Conservation (phyloP, 2,797 vertebrate genomes). For the Labeo calbasu region DNA sequence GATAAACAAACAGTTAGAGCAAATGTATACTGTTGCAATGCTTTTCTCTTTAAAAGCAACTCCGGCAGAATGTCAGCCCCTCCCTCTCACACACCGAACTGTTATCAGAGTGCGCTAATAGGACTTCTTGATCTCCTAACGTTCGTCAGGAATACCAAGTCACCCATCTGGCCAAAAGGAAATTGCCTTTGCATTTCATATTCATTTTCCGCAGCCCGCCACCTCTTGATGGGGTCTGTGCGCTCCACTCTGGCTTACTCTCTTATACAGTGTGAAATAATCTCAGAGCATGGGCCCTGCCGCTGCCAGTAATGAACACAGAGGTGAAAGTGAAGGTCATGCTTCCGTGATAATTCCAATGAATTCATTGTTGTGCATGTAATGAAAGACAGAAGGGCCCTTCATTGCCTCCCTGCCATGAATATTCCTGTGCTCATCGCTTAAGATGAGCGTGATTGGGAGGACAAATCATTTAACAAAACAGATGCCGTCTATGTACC, state of each 20-base stretch:
- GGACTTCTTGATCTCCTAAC: slow-evolving; percentile 60
- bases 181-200: slow-evolving; percentile 68
- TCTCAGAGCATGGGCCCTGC: slow-evolving; percentile 57
- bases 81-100: slow-evolving; percentile 22
- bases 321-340: slow-evolving; percentile 70
- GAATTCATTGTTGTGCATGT: slow-evolving; percentile 69
- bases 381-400: slow-evolving; percentile 68
- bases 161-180: slow-evolving; percentile 60
- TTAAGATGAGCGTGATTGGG: slow-evolving; percentile 10
- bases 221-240: slow-evolving; percentile 55
- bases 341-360: slow-evolving; percentile 64
- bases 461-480: slow-evolving; percentile 47
- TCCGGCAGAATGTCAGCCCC: no score
- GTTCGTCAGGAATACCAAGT: slow-evolving; percentile 62
- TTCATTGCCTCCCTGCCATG: slow-evolving; percentile 59
- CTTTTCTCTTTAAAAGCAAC: slow-evolving; percentile 29
- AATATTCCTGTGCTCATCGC: slow-evolving; percentile 46
- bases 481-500: slow-evolving; percentile 6
- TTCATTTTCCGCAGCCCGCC: slow-evolving; percentile 54
- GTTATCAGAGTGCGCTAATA: slow-evolving; percentile 57
- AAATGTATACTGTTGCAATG: slow-evolving; percentile 8
- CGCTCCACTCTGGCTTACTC: slow-evolving; percentile 63
- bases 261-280: slow-evolving; percentile 76
- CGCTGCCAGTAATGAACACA: slow-evolving; percentile 67
- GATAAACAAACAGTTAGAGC: slow-evolving; percentile 34